phyloP scores from a whole-genome alignment of 1,140 invertebrate genomes.

The Platyura marginata region DNA sequence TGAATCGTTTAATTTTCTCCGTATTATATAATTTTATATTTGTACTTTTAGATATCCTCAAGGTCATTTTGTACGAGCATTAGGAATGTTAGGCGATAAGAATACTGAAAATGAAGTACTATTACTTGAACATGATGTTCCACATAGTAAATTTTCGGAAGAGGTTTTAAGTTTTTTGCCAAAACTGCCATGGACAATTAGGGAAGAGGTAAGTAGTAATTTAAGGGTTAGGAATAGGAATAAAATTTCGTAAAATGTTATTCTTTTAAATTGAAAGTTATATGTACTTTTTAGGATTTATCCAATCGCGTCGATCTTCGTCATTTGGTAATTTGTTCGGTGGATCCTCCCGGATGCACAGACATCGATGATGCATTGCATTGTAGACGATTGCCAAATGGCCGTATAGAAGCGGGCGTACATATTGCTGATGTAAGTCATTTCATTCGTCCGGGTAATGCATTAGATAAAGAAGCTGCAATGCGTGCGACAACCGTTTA shows the following conservation, averaged over 20 bases:
- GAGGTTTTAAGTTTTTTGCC: constrained; percentile 86
- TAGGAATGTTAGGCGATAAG: constrained; percentile 64
- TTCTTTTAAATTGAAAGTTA: no score
- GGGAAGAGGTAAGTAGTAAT: constrained; percentile 49
- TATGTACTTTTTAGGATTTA: constrained; percentile 46
- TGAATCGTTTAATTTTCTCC: constrained; percentile 34
- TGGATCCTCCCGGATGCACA: constrained; percentile 97
- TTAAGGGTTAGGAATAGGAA: no score
- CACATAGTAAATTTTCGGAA: constrained; percentile 87
- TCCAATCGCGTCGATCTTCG: constrained; percentile 65
- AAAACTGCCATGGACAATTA: constrained; percentile 75
- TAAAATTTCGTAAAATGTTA: no score
- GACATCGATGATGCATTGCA: constrained; percentile 99
- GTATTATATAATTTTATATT: constrained; percentile 1
- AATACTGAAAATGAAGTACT: constrained; percentile 91
- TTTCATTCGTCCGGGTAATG: constrained; percentile 76
- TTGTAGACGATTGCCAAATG: constrained; percentile 54
- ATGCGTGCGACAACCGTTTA: constrained; percentile 78
- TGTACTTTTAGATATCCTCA: constrained; percentile 25
- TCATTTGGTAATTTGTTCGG: constrained; percentile 78
- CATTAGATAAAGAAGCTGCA: constrained; percentile 75
- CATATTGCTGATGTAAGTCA: constrained; percentile 93
- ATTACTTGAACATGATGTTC: constrained; percentile 92
- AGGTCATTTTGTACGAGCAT: constrained; percentile 75
- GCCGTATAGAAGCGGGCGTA: constrained; percentile 77